Percentiles rank a stretch among this genome's conserved stretches.
Evolutionary conservation across 2,888 invertebrate species (phyloP).

Genomic region (Lithophane ornitopus): DNA sequence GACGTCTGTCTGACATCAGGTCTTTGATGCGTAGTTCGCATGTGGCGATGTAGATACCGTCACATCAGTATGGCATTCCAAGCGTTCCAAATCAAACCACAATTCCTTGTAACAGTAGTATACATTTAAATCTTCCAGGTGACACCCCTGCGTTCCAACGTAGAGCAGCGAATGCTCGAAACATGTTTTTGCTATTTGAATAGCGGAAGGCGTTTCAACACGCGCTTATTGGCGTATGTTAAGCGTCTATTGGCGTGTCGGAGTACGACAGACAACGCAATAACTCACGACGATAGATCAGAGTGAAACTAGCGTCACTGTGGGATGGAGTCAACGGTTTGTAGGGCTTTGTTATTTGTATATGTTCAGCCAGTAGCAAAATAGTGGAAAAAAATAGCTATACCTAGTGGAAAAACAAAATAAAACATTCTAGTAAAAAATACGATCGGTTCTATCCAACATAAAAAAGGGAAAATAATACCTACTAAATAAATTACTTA

Average conservation of each 20-base stretch:
- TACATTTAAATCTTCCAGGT: slow-evolving; percentile 24
- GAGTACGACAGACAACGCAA: slow-evolving; percentile 60
- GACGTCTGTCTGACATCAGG: too few species aligned
- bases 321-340: slow-evolving; percentile 38
- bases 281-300: slow-evolving; percentile 58
- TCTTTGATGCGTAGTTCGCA: too few species aligned
- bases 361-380: background rate
- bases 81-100: slow-evolving; percentile 33
- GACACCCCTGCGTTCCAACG: slow-evolving; percentile 35
- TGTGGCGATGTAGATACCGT: too few species aligned
- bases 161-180: slow-evolving; percentile 34
- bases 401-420: background rate
- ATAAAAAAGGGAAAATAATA: background rate
- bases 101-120: background rate
- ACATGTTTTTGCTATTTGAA: slow-evolving; percentile 67
- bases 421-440: background rate
- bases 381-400: too few species aligned
- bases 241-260: slow-evolving; percentile 64
- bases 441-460: background rate
- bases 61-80: background rate
- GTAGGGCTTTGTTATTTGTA: slow-evolving; percentile 19
- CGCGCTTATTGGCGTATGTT: slow-evolving; percentile 65
- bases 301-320: slow-evolving; percentile 38
- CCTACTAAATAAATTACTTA: slow-evolving; percentile 8
- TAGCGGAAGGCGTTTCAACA: slow-evolving; percentile 65